These are phyloP conservation scores for Botrylloides violaceus DNA, from an alignment of 23 tunicate genomes.

Conservation along the genomic window DNA sequence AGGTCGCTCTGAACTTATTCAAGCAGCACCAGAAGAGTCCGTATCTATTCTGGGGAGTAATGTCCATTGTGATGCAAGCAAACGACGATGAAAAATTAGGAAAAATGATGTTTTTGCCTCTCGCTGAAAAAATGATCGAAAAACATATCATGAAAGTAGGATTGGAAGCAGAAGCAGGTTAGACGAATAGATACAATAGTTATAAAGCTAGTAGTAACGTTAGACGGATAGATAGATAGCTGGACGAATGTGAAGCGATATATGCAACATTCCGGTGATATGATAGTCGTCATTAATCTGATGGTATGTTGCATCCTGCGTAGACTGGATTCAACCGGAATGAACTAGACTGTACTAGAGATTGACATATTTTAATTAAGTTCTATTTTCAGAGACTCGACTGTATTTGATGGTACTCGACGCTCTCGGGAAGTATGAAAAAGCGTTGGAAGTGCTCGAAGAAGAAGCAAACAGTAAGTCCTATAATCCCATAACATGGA, in stretches of 20 bases:
- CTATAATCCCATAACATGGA: background rate
- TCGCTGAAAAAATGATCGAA: constrained; percentile 84
- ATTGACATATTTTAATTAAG: background rate
- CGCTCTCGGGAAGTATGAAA: constrained; percentile 50
- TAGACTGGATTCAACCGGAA: too few species aligned
- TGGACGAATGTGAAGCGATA: too few species aligned
- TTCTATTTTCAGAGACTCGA: constrained; percentile 10
- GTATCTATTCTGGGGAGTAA: constrained; percentile 81
- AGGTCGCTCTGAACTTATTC: constrained; percentile 71
- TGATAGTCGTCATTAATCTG: too few species aligned
- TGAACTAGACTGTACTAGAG: too few species aligned
- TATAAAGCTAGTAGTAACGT: too few species aligned
- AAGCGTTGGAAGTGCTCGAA: constrained; percentile 44
- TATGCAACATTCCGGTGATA: too few species aligned
- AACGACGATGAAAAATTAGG: constrained; percentile 42
- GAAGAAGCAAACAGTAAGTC: constrained; percentile 44
- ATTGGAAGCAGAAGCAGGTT: constrained; percentile 87
- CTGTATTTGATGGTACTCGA: constrained; percentile 64
- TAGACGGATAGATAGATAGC: too few species aligned
- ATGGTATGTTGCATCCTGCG: too few species aligned
- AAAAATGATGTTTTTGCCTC: constrained; percentile 57
- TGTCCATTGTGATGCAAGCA: constrained; percentile 86
- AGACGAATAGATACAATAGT: background rate
- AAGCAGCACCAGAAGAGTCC: constrained; percentile 68
- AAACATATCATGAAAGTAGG: constrained; percentile 64